Conservation (phyloP, 2,888 invertebrate genomes). For the Protula sp. region DNA sequence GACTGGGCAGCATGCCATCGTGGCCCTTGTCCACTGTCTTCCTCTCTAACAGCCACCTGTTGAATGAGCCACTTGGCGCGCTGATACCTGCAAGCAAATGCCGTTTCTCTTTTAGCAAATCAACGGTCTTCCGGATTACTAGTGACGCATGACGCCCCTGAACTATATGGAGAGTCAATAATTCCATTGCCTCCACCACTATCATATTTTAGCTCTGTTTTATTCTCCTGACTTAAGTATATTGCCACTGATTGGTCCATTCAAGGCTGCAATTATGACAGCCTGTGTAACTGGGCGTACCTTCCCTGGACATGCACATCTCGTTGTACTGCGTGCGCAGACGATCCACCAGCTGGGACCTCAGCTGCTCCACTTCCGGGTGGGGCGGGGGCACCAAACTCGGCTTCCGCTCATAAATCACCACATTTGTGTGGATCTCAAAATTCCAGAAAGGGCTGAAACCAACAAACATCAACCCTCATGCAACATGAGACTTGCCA, state of each 20-base stretch:
- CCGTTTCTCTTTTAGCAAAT: too few species aligned
- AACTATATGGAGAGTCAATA: too few species aligned
- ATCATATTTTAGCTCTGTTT: too few species aligned
- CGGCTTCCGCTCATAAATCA: conserved; percentile 80
- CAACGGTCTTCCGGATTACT: too few species aligned
- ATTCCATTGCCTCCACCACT: too few species aligned
- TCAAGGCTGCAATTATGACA: background rate
- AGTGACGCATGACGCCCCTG: too few species aligned
- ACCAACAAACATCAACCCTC: too few species aligned
- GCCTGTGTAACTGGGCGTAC: conserved; percentile 19
- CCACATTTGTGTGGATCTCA: conserved; percentile 85
- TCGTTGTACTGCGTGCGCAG: conserved; percentile 88
- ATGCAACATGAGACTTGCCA: conserved; percentile 54
- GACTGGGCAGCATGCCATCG: conserved; percentile 86
- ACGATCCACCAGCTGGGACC: conserved; percentile 76
- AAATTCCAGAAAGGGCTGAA: conserved; percentile 71
- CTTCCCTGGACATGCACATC: conserved; percentile 76
- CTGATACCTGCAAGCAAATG: conserved; percentile 64
- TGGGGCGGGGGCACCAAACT: conserved; percentile 84
- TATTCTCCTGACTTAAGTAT: too few species aligned
- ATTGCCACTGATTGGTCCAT: too few species aligned
- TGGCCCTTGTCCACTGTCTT: conserved; percentile 84
- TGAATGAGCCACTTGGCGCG: conserved; percentile 93
- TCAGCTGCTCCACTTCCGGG: conserved; percentile 85
- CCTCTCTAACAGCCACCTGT: conserved; percentile 90